Conservation (phyloP, 1,140 invertebrate genomes). For the Pogonognathellus flavescens region DNA sequence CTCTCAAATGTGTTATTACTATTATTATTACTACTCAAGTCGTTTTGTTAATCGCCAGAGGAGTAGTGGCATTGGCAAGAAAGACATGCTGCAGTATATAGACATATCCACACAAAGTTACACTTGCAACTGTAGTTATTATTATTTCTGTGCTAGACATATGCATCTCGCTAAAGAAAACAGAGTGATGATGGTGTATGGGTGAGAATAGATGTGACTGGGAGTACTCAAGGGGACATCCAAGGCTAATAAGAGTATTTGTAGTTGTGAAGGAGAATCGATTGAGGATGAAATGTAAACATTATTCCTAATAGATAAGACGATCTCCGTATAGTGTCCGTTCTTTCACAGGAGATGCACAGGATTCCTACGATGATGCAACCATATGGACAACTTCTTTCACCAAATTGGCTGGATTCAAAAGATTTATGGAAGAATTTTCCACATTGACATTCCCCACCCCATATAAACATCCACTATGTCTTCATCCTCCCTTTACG, state of each 20-base stretch:
- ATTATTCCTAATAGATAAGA: conserved; percentile 34
- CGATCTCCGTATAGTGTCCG: background rate
- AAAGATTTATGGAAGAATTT: conserved; percentile 55
- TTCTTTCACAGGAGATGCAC: background rate
- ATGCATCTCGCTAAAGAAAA: background rate
- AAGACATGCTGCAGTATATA: no score
- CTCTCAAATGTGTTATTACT: no score
- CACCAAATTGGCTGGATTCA: conserved; percentile 56
- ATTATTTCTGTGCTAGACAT: no score
- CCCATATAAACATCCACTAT: background rate
- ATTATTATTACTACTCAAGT: no score
- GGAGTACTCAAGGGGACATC: background rate
- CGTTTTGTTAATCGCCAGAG: no score
- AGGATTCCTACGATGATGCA: conserved; percentile 27
- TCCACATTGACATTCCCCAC: conserved; percentile 54
- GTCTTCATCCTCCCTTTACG: background rate
- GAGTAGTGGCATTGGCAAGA: no score
- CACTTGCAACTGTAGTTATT: no score
- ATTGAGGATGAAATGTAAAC: conserved; percentile 32
- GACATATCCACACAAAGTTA: no score
- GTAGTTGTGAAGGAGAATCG: background rate
- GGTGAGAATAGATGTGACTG: background rate
- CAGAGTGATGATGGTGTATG: background rate
- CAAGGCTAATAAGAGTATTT: background rate
- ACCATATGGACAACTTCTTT: conserved; percentile 59